Evolutionary conservation across 1,140 invertebrate species (phyloP).

Genomic region (Musca vetustissima): DNA sequence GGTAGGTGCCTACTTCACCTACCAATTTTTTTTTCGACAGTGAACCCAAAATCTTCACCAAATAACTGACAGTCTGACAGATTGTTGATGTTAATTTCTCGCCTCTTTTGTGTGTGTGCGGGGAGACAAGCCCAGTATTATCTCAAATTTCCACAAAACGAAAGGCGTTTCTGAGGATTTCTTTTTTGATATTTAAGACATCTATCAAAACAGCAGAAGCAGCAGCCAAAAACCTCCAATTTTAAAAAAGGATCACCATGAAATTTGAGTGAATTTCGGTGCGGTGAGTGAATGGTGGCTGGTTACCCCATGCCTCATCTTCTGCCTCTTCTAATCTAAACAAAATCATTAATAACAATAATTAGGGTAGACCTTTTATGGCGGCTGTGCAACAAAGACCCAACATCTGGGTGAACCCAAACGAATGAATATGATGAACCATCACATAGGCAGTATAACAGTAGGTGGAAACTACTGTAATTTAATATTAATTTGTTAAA

Average conservation of each 20-base stretch:
- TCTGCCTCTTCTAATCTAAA: not conserved
- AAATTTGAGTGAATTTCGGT: not conserved
- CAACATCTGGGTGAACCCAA: not conserved
- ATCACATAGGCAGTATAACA: constrained; percentile 1
- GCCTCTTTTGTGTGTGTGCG: not conserved
- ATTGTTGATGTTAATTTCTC: constrained; percentile 29
- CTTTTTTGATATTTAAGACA: too few species aligned
- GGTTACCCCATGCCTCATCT: not conserved
- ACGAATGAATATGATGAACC: not conserved
- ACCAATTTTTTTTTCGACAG: not conserved
- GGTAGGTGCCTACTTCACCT: too few species aligned
- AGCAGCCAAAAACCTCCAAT: not conserved
- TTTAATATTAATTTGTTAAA: constrained; percentile 30
- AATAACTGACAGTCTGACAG: constrained; percentile 28
- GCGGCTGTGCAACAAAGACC: not conserved
- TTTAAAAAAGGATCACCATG: not conserved
- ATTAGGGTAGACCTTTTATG: constrained; percentile 1
- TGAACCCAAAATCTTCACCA: not conserved
- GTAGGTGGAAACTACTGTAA: constrained; percentile 26
- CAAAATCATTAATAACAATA: constrained; percentile 15
- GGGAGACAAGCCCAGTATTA: too few species aligned
- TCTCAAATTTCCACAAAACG: too few species aligned
- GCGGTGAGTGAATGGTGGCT: too few species aligned
- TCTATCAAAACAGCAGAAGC: not conserved
- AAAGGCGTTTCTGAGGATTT: too few species aligned